Base-by-base conservation (phyloP, 2,113 vertebrate genomes). In the Sinocyclocheilus rhinocerous region DNA sequence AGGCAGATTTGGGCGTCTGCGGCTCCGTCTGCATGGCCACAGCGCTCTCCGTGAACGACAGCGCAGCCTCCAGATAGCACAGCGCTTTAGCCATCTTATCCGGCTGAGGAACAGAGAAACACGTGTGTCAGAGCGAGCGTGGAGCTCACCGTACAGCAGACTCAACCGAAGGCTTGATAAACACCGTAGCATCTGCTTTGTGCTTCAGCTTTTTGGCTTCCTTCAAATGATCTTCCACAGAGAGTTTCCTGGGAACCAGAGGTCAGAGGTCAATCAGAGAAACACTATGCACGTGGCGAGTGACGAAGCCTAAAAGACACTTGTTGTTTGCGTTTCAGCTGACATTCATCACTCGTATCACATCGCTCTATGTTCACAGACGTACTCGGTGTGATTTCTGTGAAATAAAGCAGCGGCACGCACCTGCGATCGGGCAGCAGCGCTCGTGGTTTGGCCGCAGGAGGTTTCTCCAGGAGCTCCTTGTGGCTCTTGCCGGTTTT, bases 121-220 rank as follows among this genome's bases (percentile, higher is more conserved):
- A 77, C 0, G 12, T n/a, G n/a, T n/a, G n/a, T n/a, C 4, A 70
- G 20, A 76, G 1, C 33, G 8, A 67, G 26, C 2, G 13, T 29
- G 12, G 13, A 8, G 9, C 65, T 18, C 65, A 69, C 65, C 22
- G 26, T 1, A 76, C 13, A 72, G 6, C 81, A 36, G 12, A 12
- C 29, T 33, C 18, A 1, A 11, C 2, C 4, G 4, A 4, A n/a
- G 26, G 29, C 29, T 45, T 50, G 0, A 36, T 36, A 29, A 81
- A 15, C 90, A 98, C 98, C 95, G 96, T 98, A 75, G 94, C 94
- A 78, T 99, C 98, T n/a, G 98, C 98, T 94, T 95, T 97, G 93
- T 97, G 96, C 95, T 99, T 99, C 89, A 99, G 92, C 89, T 87
- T 97, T 90, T 97, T 98, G 85, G 98, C 98, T 91, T 98, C 97